These are phyloP conservation scores for Dolomedes plantarius DNA, from an alignment of 2,888 invertebrate genomes.

Conservation along the genomic window DNA sequence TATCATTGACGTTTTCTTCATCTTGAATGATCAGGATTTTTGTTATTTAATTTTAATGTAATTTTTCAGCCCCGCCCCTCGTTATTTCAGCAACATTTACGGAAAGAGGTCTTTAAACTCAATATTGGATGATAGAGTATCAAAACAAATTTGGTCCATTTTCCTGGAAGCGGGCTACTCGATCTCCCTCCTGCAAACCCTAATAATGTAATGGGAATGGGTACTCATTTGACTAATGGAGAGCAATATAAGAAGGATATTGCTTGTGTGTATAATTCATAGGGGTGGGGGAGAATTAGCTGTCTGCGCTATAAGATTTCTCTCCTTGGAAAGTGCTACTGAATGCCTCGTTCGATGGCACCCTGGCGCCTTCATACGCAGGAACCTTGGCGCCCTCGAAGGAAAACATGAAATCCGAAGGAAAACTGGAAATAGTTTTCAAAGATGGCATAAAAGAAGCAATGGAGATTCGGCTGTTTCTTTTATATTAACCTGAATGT, in stretches of 20 bases:
- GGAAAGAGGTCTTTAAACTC: too few relatives aligned
- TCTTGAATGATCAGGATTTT: too few relatives aligned
- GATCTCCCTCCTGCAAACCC: not conserved
- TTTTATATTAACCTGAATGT: too few relatives aligned
- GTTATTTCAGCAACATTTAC: too few relatives aligned
- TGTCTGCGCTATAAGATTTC: not conserved
- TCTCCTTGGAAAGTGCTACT: not conserved
- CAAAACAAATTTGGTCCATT: not conserved
- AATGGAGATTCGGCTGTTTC: too few relatives aligned
- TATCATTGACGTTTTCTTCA: too few relatives aligned
- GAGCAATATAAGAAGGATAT: not conserved
- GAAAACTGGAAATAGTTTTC: too few relatives aligned
- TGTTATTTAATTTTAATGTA: too few relatives aligned
- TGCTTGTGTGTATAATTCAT: not conserved
- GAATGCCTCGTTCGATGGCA: not conserved
- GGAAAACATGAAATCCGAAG: too few relatives aligned
- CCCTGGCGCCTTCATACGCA: not conserved
- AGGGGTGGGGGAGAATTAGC: constrained; percentile 3
- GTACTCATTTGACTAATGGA: constrained; percentile 6
- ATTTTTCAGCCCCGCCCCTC: too few relatives aligned
- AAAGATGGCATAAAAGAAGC: too few relatives aligned
- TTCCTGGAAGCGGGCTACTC: not conserved
- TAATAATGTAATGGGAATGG: not conserved
- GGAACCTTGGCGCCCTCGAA: not conserved
- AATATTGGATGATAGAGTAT: not conserved